These are phyloP conservation scores for Macrophya alboannulata DNA, from an alignment of 2,888 invertebrate species.

Conservation along the genomic window DNA sequence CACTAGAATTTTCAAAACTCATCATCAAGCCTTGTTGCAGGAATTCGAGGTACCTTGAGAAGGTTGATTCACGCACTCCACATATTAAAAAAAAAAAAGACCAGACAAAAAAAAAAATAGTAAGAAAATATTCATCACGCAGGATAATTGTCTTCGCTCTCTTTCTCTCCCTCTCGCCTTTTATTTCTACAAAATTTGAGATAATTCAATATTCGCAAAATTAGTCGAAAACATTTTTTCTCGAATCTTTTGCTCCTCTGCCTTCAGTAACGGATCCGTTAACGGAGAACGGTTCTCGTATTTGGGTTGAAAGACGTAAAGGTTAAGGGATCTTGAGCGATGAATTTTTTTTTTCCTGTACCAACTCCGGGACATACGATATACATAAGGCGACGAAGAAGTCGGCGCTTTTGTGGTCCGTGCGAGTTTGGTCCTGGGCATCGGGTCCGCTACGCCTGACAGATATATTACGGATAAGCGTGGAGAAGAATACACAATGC, in stretches of 20 bases:
- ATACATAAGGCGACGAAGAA: slow-evolving; percentile 10
- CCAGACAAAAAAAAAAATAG: no score
- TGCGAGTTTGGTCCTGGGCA: slow-evolving; percentile 49
- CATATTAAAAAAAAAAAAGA: not conserved
- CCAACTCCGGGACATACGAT: slow-evolving; percentile 25
- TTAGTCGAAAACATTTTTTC: not conserved
- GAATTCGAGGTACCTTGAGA: not conserved
- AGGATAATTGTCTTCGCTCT: not conserved
- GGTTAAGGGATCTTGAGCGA: slow-evolving; percentile 21
- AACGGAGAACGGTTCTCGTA: slow-evolving; percentile 11
- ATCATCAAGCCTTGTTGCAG: slow-evolving; percentile 6
- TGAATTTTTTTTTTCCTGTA: slow-evolving; percentile 1
- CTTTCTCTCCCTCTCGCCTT: not conserved
- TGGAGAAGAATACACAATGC: slow-evolving; percentile 57
- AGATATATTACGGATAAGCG: slow-evolving; percentile 61
- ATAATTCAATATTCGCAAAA: not conserved
- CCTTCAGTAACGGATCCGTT: not conserved
- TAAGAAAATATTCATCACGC: no score
- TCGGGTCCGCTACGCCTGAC: slow-evolving; percentile 42
- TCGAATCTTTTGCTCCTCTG: not conserved
- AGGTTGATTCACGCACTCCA: not conserved
- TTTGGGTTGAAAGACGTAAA: not conserved
- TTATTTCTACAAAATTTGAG: not conserved
- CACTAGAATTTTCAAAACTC: slow-evolving; percentile 34
- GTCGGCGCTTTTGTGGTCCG: slow-evolving; percentile 55